These are phyloP conservation scores for Cladopsammia gracilis DNA, from an alignment of 64 coral and sea anemone genomes.

Conservation along the genomic window DNA sequence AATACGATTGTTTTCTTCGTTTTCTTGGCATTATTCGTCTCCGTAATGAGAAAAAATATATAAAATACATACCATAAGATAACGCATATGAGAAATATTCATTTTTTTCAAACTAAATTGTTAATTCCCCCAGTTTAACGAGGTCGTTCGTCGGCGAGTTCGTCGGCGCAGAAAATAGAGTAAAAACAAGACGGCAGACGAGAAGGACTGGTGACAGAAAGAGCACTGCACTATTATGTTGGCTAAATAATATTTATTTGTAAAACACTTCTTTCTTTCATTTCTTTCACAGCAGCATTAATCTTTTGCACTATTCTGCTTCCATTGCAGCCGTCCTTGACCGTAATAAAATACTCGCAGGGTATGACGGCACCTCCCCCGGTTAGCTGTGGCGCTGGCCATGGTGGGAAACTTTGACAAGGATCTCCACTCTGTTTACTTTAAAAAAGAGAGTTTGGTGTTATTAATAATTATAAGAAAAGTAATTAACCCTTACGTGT, in stretches of 20 bases:
- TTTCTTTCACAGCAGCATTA: background rate
- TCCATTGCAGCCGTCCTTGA: background rate
- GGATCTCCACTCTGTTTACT: slow-evolving; percentile 22
- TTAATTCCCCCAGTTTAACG: background rate
- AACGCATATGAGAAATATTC: too few species aligned
- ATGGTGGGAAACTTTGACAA: too few species aligned
- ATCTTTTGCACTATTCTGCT: background rate
- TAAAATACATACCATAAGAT: too few species aligned
- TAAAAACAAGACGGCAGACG: background rate
- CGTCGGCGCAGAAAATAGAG: too few species aligned
- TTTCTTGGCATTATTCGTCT: too few species aligned
- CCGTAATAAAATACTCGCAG: background rate
- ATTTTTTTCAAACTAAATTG: background rate
- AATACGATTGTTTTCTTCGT: too few species aligned
- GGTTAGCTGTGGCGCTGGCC: background rate
- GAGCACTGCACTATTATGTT: background rate
- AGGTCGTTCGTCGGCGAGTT: too few species aligned
- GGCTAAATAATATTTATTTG: background rate
- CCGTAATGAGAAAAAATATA: too few species aligned
- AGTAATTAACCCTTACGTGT: too few species aligned
- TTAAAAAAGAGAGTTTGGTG: background rate
- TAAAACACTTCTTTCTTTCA: background rate
- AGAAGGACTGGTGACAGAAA: slow-evolving; percentile 9
- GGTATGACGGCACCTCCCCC: slow-evolving; percentile 50
- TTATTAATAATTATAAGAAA: background rate